These are phyloP conservation scores for Drosophila takahashii DNA, from an alignment of 1,140 invertebrate genomes.

Conservation along the genomic window DNA sequence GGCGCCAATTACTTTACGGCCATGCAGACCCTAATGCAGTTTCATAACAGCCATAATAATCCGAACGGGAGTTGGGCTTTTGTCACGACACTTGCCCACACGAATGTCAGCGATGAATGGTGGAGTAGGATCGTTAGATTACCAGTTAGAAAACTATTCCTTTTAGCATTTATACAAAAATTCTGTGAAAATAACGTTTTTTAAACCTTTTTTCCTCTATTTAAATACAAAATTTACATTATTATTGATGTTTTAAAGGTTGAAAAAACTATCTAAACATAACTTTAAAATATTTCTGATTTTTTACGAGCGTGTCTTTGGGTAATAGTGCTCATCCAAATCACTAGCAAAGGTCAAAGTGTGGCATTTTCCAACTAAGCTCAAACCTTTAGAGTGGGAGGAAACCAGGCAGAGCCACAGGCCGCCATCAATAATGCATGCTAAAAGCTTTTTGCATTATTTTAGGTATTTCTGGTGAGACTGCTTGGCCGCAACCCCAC, in stretches of 20 bases:
- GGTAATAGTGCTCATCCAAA: conserved; percentile 8
- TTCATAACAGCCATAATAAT: conserved; percentile 32
- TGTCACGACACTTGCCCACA: conserved; percentile 34
- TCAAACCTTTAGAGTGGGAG: conserved; percentile 2
- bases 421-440: conserved; percentile 81
- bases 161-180: neutral
- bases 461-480: conserved; percentile 71
- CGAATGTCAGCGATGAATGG: conserved; percentile 2
- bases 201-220: no score
- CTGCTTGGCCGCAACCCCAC: conserved; percentile 37
- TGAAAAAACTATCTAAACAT: no score
- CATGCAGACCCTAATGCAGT: conserved; percentile 34
- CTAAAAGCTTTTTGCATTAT: conserved; percentile 85
- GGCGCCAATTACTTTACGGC: conserved; percentile 69
- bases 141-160: no score
- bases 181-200: no score
- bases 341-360: conserved; percentile 44
- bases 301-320: neutral
- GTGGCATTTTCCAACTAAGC: neutral
- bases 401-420: conserved; percentile 44
- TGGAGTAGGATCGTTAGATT: neutral
- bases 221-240: no score
- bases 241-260: no score
- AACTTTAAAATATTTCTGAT: neutral
- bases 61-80: conserved; percentile 15